A percentile compares a stretch with the other conserved stretches of the same genome.
phyloP scores from a whole-genome alignment of 2,888 invertebrate genomes.

The Leptinotarsa peninsularis region DNA sequence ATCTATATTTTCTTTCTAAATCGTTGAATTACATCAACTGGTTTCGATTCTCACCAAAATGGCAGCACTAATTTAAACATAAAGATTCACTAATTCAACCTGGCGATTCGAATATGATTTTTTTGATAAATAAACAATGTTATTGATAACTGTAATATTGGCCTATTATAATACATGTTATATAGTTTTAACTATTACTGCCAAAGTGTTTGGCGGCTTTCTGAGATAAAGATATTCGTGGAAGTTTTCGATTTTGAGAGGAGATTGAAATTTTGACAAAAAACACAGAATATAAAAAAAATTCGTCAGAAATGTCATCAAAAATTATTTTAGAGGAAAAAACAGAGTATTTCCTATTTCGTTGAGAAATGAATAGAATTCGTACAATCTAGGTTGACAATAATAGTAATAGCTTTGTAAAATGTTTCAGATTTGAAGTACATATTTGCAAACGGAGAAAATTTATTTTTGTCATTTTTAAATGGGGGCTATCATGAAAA shows the following conservation, averaged over 20 bases:
- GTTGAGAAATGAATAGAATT: neutral
- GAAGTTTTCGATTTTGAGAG: constrained; percentile 25
- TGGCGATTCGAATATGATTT: neutral
- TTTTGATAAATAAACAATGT: constrained; percentile 17
- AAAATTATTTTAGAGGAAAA: neutral
- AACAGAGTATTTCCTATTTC: neutral
- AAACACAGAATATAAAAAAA: neutral
- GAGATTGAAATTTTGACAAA: neutral
- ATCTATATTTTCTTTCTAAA: no score
- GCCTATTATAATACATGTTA: constrained; percentile 35
- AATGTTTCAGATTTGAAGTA: neutral
- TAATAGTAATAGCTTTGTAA: constrained; percentile 1
- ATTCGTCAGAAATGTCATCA: neutral
- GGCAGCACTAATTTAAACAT: neutral
- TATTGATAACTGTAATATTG: constrained; percentile 27
- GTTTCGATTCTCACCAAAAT: neutral
- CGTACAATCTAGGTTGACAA: constrained; percentile 4
- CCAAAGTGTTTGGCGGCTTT: constrained; percentile 27
- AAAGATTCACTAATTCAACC: neutral
- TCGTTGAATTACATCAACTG: neutral
- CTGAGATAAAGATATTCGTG: constrained; percentile 25
- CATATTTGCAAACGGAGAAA: neutral
- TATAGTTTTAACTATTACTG: constrained; percentile 31
- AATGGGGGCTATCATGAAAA: neutral
- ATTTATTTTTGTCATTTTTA: neutral